Percentiles rank a stretch among this genome's conserved stretches.
phyloP scores from a whole-genome alignment of 2,797 vertebrate species.

The Tenualosa ilisha region DNA sequence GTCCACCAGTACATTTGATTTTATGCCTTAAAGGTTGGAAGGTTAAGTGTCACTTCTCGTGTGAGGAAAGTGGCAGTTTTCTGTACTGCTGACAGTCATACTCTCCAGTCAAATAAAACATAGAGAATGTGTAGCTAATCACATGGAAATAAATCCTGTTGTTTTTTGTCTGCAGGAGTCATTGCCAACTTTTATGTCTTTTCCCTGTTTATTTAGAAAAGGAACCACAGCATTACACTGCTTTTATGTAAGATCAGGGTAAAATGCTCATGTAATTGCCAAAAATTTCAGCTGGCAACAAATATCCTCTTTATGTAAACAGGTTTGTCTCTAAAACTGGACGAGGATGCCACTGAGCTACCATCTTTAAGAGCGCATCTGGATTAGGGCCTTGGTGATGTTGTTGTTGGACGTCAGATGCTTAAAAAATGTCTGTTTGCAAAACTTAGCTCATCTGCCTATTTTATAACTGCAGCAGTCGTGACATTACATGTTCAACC shows the following conservation, averaged over 20 bases:
- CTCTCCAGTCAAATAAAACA: not conserved
- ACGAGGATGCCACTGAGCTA: not conserved
- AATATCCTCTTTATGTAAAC: not conserved
- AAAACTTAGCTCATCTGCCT: not conserved
- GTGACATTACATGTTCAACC: not conserved
- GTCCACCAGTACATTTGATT: not conserved
- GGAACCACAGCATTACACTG: not conserved
- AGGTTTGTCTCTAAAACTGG: not conserved
- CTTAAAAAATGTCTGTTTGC: not conserved
- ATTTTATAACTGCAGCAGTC: not conserved
- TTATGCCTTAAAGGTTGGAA: not conserved
- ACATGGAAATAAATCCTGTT: not conserved
- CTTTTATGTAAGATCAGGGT: not conserved
- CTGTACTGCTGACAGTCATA: not conserved
- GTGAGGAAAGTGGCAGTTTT: not conserved
- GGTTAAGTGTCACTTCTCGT: not conserved
- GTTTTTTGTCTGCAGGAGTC: not conserved
- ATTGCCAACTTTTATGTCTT: too few species aligned
- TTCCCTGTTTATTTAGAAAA: not conserved
- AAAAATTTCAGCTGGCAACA: not conserved
- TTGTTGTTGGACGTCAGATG: not conserved
- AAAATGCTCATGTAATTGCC: not conserved
- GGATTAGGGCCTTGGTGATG: not conserved
- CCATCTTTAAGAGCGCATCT: not conserved
- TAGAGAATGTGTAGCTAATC: not conserved